Evolutionary conservation across 2,888 invertebrate genomes (phyloP), one percentile per base, ranked within the genome.

Genomic region (Eupithecia inturbata): DNA sequence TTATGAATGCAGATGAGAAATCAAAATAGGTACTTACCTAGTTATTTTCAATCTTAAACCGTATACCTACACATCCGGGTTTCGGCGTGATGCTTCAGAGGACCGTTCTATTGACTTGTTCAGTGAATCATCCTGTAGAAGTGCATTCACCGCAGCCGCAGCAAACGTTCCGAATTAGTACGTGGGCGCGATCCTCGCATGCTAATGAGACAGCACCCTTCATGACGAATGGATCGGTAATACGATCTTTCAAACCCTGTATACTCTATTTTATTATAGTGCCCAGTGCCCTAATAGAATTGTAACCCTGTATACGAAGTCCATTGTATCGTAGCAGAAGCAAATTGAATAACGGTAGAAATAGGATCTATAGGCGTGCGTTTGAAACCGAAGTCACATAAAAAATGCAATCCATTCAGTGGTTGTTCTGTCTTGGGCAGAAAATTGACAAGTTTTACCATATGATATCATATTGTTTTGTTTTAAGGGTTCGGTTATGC

Each of bases 131-230:
- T 10, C 67, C 71, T 72, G 71, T 75, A 67, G 41, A 41, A 69
- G 53, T 53, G 68, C 28, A 66, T 28, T 41, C 57, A 66, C 86
- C 86, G 87, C 79, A 91, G 91, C 92, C 91, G 91, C 86, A 79
- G 73, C 68, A 41, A 75, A 78, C 71, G 80, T 82, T 83, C 78
- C 80, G 78, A 84, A 85, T 82, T 77, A 77, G 79, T 77, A 79
- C 75, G 84, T 83, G 84, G 84, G 84, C 82, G 86, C 81, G 77
- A 82, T 82, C 85, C 86, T 86, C 85, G 86, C 86, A 85, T 85
- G 79, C 83, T 86, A 87, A 87, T 85, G 82, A 84, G 73, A 57
- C 68, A 73, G 72, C 72, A 71, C 75, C 73, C 81, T 77, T 79
- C 72, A 72, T 72, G 80, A 78, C 81, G 81, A 60, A 72, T 71